Conservation (phyloP, 2,113 vertebrate species). For the Alethe castanea region DNA sequence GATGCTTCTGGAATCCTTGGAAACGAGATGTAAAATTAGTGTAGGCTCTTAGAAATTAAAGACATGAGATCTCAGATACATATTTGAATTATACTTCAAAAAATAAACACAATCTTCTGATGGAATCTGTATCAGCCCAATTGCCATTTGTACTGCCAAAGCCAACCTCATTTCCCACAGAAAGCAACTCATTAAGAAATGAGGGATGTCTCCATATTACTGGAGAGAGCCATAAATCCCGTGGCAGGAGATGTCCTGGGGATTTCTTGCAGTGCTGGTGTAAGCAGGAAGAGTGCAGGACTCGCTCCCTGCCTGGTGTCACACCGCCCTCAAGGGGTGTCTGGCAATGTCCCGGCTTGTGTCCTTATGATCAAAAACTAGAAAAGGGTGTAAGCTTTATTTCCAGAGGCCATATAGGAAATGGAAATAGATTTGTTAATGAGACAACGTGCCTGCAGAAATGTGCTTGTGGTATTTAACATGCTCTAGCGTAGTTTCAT, state of each 20-base stretch:
- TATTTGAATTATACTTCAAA: neutral
- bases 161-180: neutral
- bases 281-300: neutral
- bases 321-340: slow-evolving; percentile 20
- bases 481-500: neutral
- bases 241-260: neutral
- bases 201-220: neutral
- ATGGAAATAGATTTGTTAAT: slow-evolving; percentile 70
- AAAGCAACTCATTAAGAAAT: neutral
- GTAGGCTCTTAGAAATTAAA: neutral
- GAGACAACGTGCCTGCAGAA: neutral
- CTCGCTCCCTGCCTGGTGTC: neutral
- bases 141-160: neutral
- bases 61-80: neutral
- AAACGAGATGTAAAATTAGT: neutral
- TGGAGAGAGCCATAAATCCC: neutral
- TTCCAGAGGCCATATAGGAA: slow-evolving; percentile 63
- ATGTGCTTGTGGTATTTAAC: neutral
- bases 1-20: neutral
- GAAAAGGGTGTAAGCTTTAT: slow-evolving; percentile 62
- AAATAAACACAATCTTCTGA: neutral
- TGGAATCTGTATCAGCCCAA: neutral
- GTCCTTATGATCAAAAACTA: slow-evolving; percentile 57
- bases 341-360: neutral
- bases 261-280: neutral